Percentiles rank a stretch among this genome's conserved stretches.
phyloP scores from a whole-genome alignment of 23 tunicate genomes.

The Oikopleura dioica region DNA sequence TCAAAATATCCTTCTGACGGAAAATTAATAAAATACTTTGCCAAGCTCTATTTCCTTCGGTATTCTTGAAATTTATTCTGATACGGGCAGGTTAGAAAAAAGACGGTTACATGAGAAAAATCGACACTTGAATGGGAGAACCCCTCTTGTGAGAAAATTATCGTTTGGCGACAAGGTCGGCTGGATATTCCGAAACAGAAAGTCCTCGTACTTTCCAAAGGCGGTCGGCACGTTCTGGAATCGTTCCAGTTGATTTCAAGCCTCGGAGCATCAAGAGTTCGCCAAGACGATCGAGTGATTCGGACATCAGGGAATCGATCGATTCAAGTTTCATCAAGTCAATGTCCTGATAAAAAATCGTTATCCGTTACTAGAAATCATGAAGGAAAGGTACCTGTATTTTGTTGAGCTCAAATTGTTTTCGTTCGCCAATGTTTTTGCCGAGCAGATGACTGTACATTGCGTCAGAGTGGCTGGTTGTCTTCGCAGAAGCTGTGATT shows the following conservation, averaged over 20 bases:
- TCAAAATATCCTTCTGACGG: too few species aligned
- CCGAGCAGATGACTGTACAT: conserved; percentile 5
- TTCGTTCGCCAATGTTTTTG: not conserved
- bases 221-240: conserved; percentile 4
- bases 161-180: too few species aligned
- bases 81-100: too few species aligned
- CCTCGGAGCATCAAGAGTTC: conserved; percentile 8
- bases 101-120: too few species aligned
- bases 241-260: not conserved
- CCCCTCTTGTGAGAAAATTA: too few species aligned
- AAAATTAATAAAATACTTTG: too few species aligned
- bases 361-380: not conserved
- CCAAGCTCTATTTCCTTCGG: too few species aligned
- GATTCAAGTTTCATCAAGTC: not conserved
- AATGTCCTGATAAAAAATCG: not conserved
- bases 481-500: not conserved
- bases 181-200: too few species aligned
- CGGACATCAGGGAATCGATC: not conserved
- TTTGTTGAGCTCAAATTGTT: not conserved
- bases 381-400: not conserved
- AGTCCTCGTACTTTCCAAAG: not conserved
- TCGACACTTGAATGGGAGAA: too few species aligned
- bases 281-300: not conserved
- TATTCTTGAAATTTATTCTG: too few species aligned
- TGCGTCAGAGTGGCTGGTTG: not conserved